phyloP scores from a whole-genome alignment of 2,113 vertebrate genomes.

The Otis tarda region DNA sequence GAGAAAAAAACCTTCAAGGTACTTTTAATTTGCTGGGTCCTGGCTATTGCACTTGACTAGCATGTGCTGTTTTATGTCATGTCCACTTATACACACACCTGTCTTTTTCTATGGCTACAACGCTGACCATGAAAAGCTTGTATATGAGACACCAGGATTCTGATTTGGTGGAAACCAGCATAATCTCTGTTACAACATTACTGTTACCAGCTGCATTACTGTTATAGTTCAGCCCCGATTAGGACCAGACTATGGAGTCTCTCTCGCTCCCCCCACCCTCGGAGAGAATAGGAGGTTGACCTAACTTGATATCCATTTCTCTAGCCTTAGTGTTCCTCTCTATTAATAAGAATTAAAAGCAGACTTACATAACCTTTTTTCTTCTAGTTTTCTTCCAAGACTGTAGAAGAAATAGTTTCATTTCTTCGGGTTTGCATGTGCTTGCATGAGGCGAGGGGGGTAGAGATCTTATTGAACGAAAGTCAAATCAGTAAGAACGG shows the following conservation, averaged over 20 bases:
- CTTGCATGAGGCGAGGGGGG: not conserved
- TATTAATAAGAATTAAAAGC: not conserved
- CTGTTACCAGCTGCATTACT: not conserved
- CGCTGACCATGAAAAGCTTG: not conserved
- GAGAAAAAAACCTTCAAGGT: not conserved
- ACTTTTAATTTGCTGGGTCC: not conserved
- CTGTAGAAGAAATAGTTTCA: not conserved
- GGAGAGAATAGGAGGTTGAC: not conserved
- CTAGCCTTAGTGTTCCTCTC: not conserved
- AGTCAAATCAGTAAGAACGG: not conserved
- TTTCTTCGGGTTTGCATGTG: not conserved
- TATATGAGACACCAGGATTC: not conserved
- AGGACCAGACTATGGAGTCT: too few species aligned
- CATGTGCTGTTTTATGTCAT: not conserved
- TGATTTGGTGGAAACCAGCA: not conserved
- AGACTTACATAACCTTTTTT: not conserved
- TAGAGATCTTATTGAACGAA: not conserved
- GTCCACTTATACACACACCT: fast-evolving
- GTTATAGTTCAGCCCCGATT: too few species aligned
- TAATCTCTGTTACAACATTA: not conserved
- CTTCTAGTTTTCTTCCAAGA: not conserved
- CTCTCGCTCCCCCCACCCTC: too few species aligned
- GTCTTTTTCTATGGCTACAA: fast-evolving
- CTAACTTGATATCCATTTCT: not conserved
- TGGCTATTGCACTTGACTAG: not conserved